phyloP scores from a whole-genome alignment of 1,140 invertebrate species.

The Hycleus phaleratus region DNA sequence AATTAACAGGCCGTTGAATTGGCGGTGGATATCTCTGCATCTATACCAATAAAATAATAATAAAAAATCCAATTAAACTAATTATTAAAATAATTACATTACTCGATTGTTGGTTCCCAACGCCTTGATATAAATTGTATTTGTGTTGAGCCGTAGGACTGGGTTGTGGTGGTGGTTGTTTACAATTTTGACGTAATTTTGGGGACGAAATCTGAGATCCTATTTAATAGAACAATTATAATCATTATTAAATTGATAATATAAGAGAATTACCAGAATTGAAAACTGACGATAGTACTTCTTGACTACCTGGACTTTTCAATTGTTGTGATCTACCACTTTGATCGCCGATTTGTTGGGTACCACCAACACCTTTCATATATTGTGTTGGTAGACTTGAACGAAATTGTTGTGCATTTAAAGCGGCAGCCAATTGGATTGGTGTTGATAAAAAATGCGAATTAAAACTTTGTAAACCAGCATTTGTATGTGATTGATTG shows the following conservation, averaged over 20 bases:
- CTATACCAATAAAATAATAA: constrained; percentile 18
- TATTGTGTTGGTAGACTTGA: constrained; percentile 27
- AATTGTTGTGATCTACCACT: constrained; percentile 33
- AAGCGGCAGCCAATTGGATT: constrained; percentile 30
- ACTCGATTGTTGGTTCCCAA: constrained; percentile 30
- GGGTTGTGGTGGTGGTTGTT: constrained; percentile 37
- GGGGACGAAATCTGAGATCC: constrained; percentile 38
- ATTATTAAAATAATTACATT: constrained; percentile 29
- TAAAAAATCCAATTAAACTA: neutral
- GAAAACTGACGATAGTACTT: constrained; percentile 38
- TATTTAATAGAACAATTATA: constrained; percentile 23
- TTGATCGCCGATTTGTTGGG: constrained; percentile 25
- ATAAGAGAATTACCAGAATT: constrained; percentile 29
- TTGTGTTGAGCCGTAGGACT: constrained; percentile 38
- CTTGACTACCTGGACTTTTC: constrained; percentile 38
- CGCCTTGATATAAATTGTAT: constrained; percentile 34
- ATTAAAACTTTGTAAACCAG: constrained; percentile 32
- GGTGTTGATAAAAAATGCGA: constrained; percentile 27
- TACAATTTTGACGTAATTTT: constrained; percentile 37
- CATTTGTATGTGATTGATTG: constrained; percentile 36
- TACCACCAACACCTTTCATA: constrained; percentile 29
- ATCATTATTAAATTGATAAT: constrained; percentile 2
- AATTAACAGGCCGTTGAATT: constrained; percentile 36
- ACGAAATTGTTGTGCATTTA: constrained; percentile 27
- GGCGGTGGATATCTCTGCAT: constrained; percentile 36